These are phyloP conservation scores for Phaedon cochleariae DNA, from an alignment of 2,888 invertebrate genomes.

Conservation along the genomic window DNA sequence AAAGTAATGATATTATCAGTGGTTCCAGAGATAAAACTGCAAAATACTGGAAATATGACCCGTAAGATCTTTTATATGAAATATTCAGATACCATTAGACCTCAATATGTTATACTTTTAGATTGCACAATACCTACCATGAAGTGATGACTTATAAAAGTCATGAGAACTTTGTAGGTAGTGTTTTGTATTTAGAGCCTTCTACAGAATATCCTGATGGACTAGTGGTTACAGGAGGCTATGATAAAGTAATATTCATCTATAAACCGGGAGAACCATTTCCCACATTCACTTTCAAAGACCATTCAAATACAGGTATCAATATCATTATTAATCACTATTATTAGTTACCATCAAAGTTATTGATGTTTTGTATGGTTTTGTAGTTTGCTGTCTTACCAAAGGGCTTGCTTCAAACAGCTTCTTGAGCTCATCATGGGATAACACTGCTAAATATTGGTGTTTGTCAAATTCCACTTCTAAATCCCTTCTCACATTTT, in stretches of 20 bases:
- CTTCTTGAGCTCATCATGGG: slow-evolving; percentile 92
- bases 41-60: slow-evolving; percentile 84
- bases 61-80: slow-evolving; percentile 62
- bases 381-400: slow-evolving; percentile 64
- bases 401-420: slow-evolving; percentile 64
- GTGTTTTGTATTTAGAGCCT: slow-evolving; percentile 80
- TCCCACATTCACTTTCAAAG: slow-evolving; percentile 72
- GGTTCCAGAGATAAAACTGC: slow-evolving; percentile 90
- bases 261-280: slow-evolving; percentile 76
- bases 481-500: slow-evolving; percentile 66
- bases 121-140: slow-evolving; percentile 70
- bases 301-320: slow-evolving; percentile 78
- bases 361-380: not conserved
- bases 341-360: not conserved
- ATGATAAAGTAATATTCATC: slow-evolving; percentile 84
- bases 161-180: slow-evolving; percentile 86
- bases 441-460: slow-evolving; percentile 89
- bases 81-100: not conserved
- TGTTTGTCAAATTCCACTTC: slow-evolving; percentile 65
- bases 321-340: not conserved
- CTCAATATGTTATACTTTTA: too few species aligned
- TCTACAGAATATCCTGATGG: slow-evolving; percentile 76
- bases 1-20: slow-evolving; percentile 80
- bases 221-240: slow-evolving; percentile 87
- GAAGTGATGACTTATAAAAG: slow-evolving; percentile 77